Evolutionary conservation across 2,888 invertebrate species (phyloP), one percentile per base, ranked within the genome.

Genomic region (Thera britannica): DNA sequence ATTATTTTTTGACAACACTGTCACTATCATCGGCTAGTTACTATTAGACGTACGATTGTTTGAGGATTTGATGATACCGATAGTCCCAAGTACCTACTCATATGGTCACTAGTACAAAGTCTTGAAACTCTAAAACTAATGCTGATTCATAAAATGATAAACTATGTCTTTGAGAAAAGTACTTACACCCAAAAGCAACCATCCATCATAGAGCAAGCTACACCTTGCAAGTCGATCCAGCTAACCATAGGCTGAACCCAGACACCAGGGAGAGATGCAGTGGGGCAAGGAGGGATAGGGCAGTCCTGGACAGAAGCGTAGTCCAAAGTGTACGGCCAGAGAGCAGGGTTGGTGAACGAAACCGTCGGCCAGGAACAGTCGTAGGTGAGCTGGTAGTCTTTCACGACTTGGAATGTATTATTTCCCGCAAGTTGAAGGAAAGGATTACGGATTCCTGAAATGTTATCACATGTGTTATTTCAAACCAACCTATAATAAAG

Each of bases 271-370:
- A 94, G 90, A 0, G 95, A 87, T 0, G 94, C 93, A 1, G 83
- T 88, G 0, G 96, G 96, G 78, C 96, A 96, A 0, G 93, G 92
- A 0, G 87, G 90, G 11, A 95, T 89, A 6, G 84, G 77, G 67
- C 96, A 96, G 67, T 95, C 94, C 80, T 96, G 95, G 12, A 73
- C 90, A 0, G 94, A 93, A 0, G 82, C 80, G 74, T 94, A 95
- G 78, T 97, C 95, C 65, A 96, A 81, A 0, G 96, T 96, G 83
- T 96, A 97, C 0, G 97, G 97, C 95, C 95, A 96, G 0, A 95
- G 81, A 12, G 94, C 94, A 41, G 93, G 93, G 63, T 89, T 74
- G 0, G 82, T 78, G 68, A 77, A 80, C 0, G 74, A 74, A 34
- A 85, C 83, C 0, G 95, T 94, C 0, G 95, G 93, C 95, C 96